These are phyloP conservation scores for Serinus canaria DNA, from an alignment of 2,113 vertebrate genomes.

Conservation along the genomic window DNA sequence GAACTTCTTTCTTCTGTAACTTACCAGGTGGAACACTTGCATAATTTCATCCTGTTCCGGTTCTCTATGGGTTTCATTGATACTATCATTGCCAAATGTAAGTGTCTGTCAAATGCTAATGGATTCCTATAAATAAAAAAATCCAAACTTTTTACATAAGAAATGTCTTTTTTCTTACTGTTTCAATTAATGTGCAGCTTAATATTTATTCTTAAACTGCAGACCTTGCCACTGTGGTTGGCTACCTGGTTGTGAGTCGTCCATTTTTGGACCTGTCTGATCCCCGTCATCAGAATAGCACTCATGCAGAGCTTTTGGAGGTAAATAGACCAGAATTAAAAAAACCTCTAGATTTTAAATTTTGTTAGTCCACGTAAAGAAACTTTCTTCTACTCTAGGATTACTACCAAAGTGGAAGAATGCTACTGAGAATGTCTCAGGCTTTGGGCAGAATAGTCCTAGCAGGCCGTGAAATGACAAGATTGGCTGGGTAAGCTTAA, in stretches of 20 bases:
- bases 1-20: background rate
- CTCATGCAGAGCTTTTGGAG: conserved; percentile 91
- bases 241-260: conserved; percentile 93
- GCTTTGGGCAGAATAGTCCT: conserved; percentile 95
- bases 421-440: conserved; percentile 96
- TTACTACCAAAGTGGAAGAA: conserved; percentile 98
- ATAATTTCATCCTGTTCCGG: conserved; percentile 96
- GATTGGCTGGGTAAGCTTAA: conserved; percentile 87
- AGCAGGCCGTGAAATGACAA: conserved; percentile 96
- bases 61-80: conserved; percentile 99
- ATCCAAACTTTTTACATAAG: background rate
- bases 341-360: background rate
- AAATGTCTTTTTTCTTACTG: background rate
- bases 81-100: conserved; percentile 96
- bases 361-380: background rate
- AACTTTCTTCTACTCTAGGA: conserved; percentile 76
- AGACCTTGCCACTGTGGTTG: conserved; percentile 96
- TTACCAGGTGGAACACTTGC: conserved; percentile 91
- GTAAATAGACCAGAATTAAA: conserved; percentile 65
- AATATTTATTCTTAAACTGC: conserved; percentile 26
- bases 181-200: background rate
- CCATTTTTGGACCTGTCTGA: conserved; percentile 86
- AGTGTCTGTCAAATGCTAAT: conserved; percentile 59
- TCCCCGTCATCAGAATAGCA: conserved; percentile 86
- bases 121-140: background rate